These are phyloP conservation scores for Mesoligia furuncula DNA, from an alignment of 2,888 invertebrate species.

Conservation along the genomic window DNA sequence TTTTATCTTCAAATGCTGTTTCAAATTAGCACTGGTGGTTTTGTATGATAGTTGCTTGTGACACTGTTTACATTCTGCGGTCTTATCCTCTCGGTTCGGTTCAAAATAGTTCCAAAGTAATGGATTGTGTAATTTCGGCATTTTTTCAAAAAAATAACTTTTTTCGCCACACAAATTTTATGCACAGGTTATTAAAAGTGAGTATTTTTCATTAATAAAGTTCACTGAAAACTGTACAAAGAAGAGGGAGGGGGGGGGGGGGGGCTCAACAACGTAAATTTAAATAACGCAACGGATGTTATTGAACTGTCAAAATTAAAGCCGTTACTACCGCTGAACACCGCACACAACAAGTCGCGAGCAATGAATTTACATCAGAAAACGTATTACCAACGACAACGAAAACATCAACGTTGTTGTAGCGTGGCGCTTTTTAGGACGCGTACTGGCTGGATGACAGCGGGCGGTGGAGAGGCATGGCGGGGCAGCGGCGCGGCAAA, in stretches of 20 bases:
- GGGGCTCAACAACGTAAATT: too few relatives aligned
- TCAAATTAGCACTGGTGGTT: constrained; percentile 16
- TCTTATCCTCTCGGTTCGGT: background rate
- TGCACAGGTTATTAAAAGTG: background rate
- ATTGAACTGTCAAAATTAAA: too few relatives aligned
- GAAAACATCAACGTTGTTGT: constrained; percentile 2
- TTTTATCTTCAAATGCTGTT: constrained; percentile 19
- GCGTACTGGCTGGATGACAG: background rate
- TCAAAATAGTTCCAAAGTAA: constrained; percentile 21
- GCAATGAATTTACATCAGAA: background rate
- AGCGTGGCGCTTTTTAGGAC: background rate
- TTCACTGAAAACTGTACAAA: too few relatives aligned
- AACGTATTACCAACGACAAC: background rate
- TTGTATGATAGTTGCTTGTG: constrained; percentile 21
- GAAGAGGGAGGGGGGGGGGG: accelerated
- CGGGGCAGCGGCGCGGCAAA: background rate
- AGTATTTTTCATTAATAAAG: background rate
- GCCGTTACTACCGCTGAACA: background rate
- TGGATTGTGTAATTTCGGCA: constrained; percentile 7
- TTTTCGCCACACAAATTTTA: background rate
- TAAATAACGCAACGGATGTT: too few relatives aligned
- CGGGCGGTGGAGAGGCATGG: background rate
- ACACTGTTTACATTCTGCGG: constrained; percentile 24
- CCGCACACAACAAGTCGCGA: background rate
- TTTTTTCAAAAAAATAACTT: background rate